Conservation (phyloP, 2,797 vertebrate species). For the Mormyrops attenuatus region DNA sequence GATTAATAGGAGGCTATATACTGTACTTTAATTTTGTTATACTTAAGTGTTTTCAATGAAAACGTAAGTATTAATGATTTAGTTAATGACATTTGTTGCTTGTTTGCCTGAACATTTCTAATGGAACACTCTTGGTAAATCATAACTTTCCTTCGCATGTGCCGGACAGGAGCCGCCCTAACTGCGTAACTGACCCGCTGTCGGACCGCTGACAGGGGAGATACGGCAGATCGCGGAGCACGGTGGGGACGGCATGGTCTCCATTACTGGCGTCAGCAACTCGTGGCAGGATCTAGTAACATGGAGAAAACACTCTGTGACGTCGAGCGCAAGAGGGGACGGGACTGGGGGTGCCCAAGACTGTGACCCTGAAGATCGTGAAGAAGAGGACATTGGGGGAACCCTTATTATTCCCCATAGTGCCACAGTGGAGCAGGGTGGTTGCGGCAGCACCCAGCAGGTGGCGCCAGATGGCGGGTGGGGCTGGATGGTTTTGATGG, state of each 20-base stretch:
- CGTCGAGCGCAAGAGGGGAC: constrained; percentile 16
- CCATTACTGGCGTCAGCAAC: background rate
- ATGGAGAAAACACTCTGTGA: constrained; percentile 18
- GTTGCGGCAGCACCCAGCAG: background rate
- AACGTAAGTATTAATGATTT: background rate
- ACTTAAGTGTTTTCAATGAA: background rate
- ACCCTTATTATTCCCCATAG: background rate
- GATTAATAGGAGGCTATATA: background rate
- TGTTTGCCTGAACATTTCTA: background rate
- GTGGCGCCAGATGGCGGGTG: constrained; percentile 70
- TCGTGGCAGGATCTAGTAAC: constrained; percentile 21
- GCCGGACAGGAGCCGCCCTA: background rate
- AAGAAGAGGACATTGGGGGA: background rate
- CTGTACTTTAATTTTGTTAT: background rate
- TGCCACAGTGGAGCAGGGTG: background rate
- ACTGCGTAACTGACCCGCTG: background rate
- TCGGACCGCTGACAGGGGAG: background rate
- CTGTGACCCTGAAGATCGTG: background rate
- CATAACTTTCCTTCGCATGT: background rate
- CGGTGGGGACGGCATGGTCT: background rate
- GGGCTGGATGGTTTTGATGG: constrained; percentile 84
- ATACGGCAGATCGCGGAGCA: constrained; percentile 35
- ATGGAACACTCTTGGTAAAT: background rate
- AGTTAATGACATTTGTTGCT: background rate
- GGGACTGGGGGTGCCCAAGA: background rate